These are phyloP conservation scores for Achlya flavicornis DNA, from an alignment of 2,888 invertebrate genomes.

Conservation along the genomic window DNA sequence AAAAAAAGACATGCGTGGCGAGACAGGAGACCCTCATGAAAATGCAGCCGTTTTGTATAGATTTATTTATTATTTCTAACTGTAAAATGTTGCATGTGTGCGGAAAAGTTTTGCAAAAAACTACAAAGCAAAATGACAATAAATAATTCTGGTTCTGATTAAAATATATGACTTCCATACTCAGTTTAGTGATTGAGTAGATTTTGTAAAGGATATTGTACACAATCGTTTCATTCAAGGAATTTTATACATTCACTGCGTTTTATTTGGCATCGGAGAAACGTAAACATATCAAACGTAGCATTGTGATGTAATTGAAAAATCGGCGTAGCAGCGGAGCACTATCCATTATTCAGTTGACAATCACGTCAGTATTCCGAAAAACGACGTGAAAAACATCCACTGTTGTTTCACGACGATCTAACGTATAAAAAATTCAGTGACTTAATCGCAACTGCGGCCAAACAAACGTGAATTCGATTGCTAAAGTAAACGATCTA, in stretches of 20 bases:
- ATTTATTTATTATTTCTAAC: too few species aligned
- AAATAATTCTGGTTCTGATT: too few species aligned
- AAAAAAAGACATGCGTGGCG: too few species aligned
- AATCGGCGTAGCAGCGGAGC: conserved; percentile 67
- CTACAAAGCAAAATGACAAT: too few species aligned
- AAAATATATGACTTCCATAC: too few species aligned
- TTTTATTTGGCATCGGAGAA: conserved; percentile 11
- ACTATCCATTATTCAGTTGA: conserved; percentile 74
- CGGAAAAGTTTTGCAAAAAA: too few species aligned
- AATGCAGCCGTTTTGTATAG: too few species aligned
- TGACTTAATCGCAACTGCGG: conserved; percentile 69
- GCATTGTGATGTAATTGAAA: conserved; percentile 81
- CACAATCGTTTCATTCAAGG: neutral
- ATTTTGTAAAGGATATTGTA: conserved; percentile 16
- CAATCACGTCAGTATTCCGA: conserved; percentile 77
- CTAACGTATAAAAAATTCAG: conserved; percentile 73
- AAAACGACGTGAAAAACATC: conserved; percentile 77
- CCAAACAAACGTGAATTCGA: conserved; percentile 65
- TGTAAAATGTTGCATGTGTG: too few species aligned
- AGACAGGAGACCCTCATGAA: too few species aligned
- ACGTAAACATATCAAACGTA: conserved; percentile 48
- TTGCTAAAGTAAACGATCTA: conserved; percentile 56
- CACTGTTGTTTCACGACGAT: conserved; percentile 74
- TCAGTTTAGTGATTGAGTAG: too few species aligned
- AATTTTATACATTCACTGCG: neutral